These are phyloP conservation scores for Xanthia togata DNA, from an alignment of 2,888 invertebrate genomes.

Conservation along the genomic window DNA sequence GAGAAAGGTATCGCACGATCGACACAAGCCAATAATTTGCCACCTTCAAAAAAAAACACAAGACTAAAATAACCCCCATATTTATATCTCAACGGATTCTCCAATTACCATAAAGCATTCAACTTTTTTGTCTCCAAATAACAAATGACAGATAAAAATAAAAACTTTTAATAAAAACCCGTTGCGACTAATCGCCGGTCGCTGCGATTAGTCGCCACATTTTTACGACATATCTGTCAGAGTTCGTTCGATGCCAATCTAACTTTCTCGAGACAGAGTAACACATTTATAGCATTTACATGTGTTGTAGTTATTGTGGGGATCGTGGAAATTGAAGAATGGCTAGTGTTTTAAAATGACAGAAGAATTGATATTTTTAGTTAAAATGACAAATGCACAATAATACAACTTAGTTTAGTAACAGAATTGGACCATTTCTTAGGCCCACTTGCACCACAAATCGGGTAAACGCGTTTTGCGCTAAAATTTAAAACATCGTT, in stretches of 20 bases:
- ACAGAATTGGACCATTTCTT: too few species aligned
- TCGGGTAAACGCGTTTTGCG: too few species aligned
- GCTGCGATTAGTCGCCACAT: conserved; percentile 72
- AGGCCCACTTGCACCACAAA: too few species aligned
- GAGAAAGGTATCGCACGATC: background rate
- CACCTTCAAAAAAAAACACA: conserved; percentile 13
- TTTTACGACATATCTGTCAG: conserved; percentile 83
- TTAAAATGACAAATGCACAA: too few species aligned
- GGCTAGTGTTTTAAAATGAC: background rate
- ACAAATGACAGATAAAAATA: conserved; percentile 56
- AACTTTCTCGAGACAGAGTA: conserved; percentile 83
- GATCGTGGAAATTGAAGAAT: conserved; percentile 20
- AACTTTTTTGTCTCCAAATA: conserved; percentile 49
- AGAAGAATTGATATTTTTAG: too few species aligned
- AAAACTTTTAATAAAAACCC: conserved; percentile 65
- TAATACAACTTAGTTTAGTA: too few species aligned
- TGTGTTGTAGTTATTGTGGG: conserved; percentile 62
- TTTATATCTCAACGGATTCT: conserved; percentile 21
- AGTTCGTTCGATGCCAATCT: conserved; percentile 86
- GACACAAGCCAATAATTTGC: background rate
- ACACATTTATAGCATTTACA: conserved; percentile 80
- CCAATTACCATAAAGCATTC: conserved; percentile 55
- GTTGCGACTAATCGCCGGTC: conserved; percentile 66
- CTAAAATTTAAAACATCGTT: too few species aligned
- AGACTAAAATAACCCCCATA: background rate